Percentiles rank a stretch among this genome's conserved stretches.
Evolutionary conservation across 2,113 vertebrate genomes (phyloP).

Genomic region (Ptyas mucosa): DNA sequence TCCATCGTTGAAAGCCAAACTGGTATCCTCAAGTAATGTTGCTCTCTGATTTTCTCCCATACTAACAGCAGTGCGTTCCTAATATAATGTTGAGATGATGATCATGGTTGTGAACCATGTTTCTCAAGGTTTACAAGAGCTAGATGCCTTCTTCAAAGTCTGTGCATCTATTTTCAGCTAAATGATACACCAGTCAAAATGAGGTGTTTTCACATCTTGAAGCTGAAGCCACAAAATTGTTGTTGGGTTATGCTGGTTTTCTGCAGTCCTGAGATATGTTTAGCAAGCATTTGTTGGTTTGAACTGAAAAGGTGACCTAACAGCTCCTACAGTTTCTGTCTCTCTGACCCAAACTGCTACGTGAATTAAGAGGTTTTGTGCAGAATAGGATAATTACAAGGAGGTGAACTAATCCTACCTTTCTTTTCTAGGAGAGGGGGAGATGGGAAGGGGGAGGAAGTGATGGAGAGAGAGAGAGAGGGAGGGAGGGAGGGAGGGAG

Average conservation of each 20-base stretch:
- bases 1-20: no score
- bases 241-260: not conserved
- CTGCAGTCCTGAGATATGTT: not conserved
- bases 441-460: no score
- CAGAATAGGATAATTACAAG: not conserved
- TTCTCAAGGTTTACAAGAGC: not conserved
- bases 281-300: not conserved
- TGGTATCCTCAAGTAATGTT: no score
- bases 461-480: no score
- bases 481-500: no score
- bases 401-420: not conserved
- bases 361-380: not conserved
- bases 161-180: no score
- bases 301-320: not conserved
- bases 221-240: not conserved
- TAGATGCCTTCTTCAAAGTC: not conserved
- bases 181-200: not conserved
- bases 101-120: not conserved
- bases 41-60: no score
- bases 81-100: not conserved
- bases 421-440: not conserved
- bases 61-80: no score
- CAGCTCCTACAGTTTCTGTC: not conserved
- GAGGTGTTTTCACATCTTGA: not conserved
- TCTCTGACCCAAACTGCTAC: not conserved